Percentiles rank a stretch among this genome's conserved stretches.
Evolutionary conservation across 2,888 invertebrate genomes (phyloP).

Genomic region (Furcula furcula): DNA sequence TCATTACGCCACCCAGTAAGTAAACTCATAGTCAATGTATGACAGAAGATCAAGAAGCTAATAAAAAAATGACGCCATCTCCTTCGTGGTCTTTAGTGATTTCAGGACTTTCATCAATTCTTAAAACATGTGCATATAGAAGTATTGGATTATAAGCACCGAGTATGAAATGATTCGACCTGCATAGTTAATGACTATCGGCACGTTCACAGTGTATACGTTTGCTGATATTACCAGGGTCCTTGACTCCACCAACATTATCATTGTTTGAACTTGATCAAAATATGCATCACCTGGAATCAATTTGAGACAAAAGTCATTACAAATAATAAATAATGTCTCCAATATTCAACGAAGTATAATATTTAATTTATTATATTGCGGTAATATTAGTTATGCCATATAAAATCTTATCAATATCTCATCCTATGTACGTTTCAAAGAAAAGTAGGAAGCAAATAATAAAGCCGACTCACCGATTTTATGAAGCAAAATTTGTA

Average conservation of each 20-base stretch:
- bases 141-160: constrained; percentile 55
- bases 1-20: too few species aligned
- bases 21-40: too few species aligned
- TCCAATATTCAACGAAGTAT: too few species aligned
- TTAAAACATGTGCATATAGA: constrained; percentile 37
- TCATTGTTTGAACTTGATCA: constrained; percentile 48
- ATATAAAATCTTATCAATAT: too few species aligned
- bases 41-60: too few species aligned
- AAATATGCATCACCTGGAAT: constrained; percentile 43
- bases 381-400: too few species aligned
- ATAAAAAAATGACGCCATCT: too few species aligned
- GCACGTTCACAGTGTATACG: constrained; percentile 43
- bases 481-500: constrained; percentile 37
- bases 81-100: too few species aligned
- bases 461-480: constrained; percentile 29
- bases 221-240: constrained; percentile 46
- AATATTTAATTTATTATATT: too few species aligned
- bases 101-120: constrained; percentile 9
- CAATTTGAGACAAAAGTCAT: neutral
- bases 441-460: neutral
- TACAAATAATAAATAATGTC: too few species aligned
- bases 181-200: constrained; percentile 42
- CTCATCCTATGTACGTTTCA: too few species aligned
- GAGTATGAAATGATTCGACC: constrained; percentile 50
- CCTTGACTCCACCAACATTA: constrained; percentile 44